These are phyloP conservation scores for Drosophila cyrtoloma DNA, from an alignment of 2,888 invertebrate species.

Conservation along the genomic window DNA sequence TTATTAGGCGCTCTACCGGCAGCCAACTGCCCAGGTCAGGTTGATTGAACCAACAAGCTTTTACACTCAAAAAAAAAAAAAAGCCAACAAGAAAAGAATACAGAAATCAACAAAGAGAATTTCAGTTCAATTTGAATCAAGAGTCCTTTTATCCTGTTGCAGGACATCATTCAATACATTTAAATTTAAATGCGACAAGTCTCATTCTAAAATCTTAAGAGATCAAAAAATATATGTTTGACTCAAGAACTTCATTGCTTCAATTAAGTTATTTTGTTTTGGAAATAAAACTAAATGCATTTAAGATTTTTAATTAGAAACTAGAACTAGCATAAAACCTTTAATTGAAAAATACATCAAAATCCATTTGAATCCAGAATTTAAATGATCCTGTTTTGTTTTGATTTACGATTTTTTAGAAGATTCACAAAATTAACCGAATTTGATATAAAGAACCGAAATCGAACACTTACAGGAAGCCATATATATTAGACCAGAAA, in stretches of 20 bases:
- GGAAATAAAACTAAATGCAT: no score
- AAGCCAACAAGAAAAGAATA: not conserved
- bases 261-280: no score
- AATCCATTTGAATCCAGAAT: no score
- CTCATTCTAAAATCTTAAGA: not conserved
- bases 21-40: constrained; percentile 19
- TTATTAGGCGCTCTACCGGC: constrained; percentile 46
- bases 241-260: not conserved
- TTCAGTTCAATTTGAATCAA: not conserved
- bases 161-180: not conserved
- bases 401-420: not conserved
- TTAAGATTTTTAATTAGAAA: no score
- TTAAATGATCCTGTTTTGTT: not conserved
- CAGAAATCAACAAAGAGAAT: not conserved
- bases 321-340: no score
- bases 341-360: no score
- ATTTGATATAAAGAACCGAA: no score
- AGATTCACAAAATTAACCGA: not conserved
- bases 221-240: not conserved
- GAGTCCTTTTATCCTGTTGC: not conserved
- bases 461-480: not conserved
- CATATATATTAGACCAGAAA: not conserved
- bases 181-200: not conserved
- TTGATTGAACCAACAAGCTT: constrained; percentile 48
- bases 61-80: not conserved